Evolutionary conservation across 1,140 invertebrate genomes (phyloP).

Genomic region (Mylabris phalerata): DNA sequence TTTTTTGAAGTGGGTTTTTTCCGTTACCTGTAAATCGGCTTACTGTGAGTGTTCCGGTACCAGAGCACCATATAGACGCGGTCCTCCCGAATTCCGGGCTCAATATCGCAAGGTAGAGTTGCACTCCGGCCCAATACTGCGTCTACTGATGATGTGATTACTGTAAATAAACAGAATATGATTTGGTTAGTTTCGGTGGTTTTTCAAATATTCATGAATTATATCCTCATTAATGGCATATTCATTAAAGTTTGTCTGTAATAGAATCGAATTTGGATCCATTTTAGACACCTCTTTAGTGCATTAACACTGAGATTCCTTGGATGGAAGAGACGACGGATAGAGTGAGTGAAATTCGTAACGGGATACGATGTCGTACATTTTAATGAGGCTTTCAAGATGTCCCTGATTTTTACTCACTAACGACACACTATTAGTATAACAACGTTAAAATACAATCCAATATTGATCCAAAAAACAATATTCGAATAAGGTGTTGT

Average conservation of each 20-base stretch:
- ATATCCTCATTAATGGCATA: no score
- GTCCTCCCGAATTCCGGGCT: constrained; percentile 67
- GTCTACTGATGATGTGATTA: constrained; percentile 62
- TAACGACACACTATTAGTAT: no score
- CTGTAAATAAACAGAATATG: constrained; percentile 49
- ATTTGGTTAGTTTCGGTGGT: no score
- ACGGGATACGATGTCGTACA: not conserved
- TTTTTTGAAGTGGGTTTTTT: no score
- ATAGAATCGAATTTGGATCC: no score
- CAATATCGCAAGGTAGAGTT: constrained; percentile 76
- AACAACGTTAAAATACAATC: no score
- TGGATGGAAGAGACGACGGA: not conserved
- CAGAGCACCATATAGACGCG: constrained; percentile 84
- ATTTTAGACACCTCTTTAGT: constrained; percentile 7
- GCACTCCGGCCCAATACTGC: constrained; percentile 73
- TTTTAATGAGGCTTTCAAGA: no score
- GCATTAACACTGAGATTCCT: not conserved
- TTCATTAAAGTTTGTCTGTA: no score
- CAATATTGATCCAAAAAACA: not conserved
- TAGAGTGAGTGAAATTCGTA: not conserved
- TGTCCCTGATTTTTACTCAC: no score
- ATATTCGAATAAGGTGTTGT: not conserved
- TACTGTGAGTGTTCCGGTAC: constrained; percentile 75
- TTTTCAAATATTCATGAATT: no score
- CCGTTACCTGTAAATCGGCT: constrained; percentile 78